Percentiles rank a stretch among this genome's conserved stretches.
phyloP scores from a whole-genome alignment of 2,113 vertebrate genomes.

The Scartelaos histophorus region DNA sequence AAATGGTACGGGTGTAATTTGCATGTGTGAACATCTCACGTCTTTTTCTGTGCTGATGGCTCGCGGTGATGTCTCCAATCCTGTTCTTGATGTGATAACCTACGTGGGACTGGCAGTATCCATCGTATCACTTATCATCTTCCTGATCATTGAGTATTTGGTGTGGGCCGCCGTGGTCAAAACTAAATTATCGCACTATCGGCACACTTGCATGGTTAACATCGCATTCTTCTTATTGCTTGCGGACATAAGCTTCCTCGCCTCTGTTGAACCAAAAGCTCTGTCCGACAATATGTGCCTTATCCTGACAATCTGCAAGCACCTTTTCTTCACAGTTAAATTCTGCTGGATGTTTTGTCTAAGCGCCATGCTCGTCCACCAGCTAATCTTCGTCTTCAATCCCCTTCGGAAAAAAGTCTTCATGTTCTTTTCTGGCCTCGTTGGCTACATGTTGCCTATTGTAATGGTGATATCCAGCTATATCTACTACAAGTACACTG shows the following conservation, averaged over 20 bases:
- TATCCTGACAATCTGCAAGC: slow-evolving; percentile 78
- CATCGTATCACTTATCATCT: slow-evolving; percentile 80
- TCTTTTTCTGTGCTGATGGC: slow-evolving; percentile 91
- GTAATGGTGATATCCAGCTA: slow-evolving; percentile 82
- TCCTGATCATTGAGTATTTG: slow-evolving; percentile 84
- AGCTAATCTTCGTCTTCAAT: slow-evolving; percentile 89
- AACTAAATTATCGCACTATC: slow-evolving; percentile 88
- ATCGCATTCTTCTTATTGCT: slow-evolving; percentile 84
- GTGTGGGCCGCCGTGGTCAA: slow-evolving; percentile 91
- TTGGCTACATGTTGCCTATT: slow-evolving; percentile 86
- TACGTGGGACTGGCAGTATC: slow-evolving; percentile 83
- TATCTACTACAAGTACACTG: slow-evolving; percentile 71
- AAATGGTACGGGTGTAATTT: slow-evolving; percentile 53
- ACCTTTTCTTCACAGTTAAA: slow-evolving; percentile 88
- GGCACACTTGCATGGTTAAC: slow-evolving; percentile 89
- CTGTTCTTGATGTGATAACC: slow-evolving; percentile 72
- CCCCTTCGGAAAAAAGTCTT: slow-evolving; percentile 85
- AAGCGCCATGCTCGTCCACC: slow-evolving; percentile 90
- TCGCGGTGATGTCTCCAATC: slow-evolving; percentile 20
- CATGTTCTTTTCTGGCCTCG: slow-evolving; percentile 78
- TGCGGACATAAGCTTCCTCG: slow-evolving; percentile 81
- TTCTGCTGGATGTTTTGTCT: slow-evolving; percentile 95
- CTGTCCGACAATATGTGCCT: slow-evolving; percentile 64
- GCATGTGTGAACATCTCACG: slow-evolving; percentile 87
- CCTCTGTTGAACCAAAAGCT: slow-evolving; percentile 24